Conservation (phyloP, 2,113 vertebrate genomes). For the Brevimyrus niger region DNA sequence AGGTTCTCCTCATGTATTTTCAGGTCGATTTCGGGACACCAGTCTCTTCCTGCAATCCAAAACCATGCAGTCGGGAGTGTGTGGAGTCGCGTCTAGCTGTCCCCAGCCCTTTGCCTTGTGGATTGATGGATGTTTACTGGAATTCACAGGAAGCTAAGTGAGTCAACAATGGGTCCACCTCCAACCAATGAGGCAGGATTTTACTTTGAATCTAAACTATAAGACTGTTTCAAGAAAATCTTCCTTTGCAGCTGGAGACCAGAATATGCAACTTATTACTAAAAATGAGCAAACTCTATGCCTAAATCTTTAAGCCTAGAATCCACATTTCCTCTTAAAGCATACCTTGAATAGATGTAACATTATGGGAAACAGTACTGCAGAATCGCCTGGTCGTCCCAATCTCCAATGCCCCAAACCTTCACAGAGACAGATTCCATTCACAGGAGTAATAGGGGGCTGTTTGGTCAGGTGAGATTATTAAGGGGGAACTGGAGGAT, state of each 20-base stretch:
- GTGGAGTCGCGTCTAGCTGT: not conserved
- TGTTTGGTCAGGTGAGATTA: conserved; percentile 5
- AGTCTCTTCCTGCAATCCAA: not conserved
- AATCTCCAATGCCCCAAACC: not conserved
- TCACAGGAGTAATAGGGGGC: not conserved
- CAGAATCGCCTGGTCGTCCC: not conserved
- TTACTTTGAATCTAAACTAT: not conserved
- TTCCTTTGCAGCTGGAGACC: not conserved
- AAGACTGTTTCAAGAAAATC: not conserved
- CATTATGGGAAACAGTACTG: not conserved
- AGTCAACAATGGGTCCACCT: not conserved
- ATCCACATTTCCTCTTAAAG: not conserved
- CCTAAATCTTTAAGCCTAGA: not conserved
- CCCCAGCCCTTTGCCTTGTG: not conserved
- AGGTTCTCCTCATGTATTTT: not conserved
- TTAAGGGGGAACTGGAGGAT: not conserved
- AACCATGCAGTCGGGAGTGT: not conserved
- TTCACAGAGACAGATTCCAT: not conserved
- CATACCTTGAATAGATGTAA: not conserved
- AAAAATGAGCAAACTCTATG: not conserved
- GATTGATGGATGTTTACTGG: not conserved
- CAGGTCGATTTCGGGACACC: not conserved
- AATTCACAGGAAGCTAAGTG: not conserved
- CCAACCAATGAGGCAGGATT: not conserved
- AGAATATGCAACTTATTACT: not conserved